Base-by-base conservation (phyloP, 2,888 invertebrate genomes). In the Mythimna impura region DNA sequence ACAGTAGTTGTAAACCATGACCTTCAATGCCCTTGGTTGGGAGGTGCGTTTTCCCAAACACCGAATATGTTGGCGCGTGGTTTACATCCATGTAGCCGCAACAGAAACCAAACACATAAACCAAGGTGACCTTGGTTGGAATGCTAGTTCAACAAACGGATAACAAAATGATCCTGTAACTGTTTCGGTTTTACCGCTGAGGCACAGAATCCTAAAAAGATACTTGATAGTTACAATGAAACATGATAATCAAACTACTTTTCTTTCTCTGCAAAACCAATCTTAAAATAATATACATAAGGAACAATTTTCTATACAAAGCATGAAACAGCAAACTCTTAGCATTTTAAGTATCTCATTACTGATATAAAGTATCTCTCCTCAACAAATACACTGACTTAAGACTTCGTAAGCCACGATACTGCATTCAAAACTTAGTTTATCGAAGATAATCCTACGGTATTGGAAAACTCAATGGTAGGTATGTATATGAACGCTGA, bases 341-440 rank as follows among this genome's bases (percentile, higher is more conserved):
- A 65, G 22, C 34, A 43, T 52, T 73, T 20, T n/a, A 65, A 79
- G 74, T 43, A 73, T 50, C 58, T 79, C 74, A 78, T 79, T 79
- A 78, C 67, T 57, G 79, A 68, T 22, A 10, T 34, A 40, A 43
- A 78, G 73, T 30, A 25, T 25, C 40, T 34, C 64, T 73, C 65
- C 52, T 78, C 66, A 66, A 77, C 66, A 66, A 77, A 78, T 77
- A 77, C 73, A 73, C 47, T 9, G 73, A 54, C 72, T 66, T 76
- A 72, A 66, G 78, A 47, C 73, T 57, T 52, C 52, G 12, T 68
- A 79, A 79, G 61, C 65, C 68, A 50, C 67, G 74, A 63, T 83
- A 81, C 75, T 82, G 81, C 74, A 78, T 81, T 78, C 78, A 74
- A 69, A 76, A 83, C 73, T 76, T 62, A 83, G 72, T 76, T 81